A percentile compares a stretch with the other conserved stretches of the same genome.
phyloP scores from a whole-genome alignment of 2,797 vertebrate genomes.

The Lateolabrax maculatus region DNA sequence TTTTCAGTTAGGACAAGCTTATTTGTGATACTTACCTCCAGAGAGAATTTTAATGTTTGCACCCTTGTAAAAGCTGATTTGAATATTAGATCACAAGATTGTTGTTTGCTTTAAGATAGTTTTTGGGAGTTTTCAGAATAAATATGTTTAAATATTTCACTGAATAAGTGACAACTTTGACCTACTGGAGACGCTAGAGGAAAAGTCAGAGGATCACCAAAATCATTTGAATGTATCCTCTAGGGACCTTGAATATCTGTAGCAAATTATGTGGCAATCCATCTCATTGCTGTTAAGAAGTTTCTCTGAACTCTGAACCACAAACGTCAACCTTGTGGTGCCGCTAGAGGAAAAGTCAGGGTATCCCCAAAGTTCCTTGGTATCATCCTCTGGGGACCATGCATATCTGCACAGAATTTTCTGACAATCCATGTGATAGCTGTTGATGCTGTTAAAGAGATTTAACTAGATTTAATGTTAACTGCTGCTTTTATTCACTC shows the following conservation, averaged over 20 bases:
- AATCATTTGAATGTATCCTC: neutral
- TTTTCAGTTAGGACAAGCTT: conserved; percentile 34
- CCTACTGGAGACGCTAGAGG: too few relatives aligned
- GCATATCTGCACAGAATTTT: neutral
- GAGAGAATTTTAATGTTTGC: conserved; percentile 2
- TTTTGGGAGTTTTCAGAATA: neutral
- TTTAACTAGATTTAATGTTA: neutral
- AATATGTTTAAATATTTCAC: too few relatives aligned
- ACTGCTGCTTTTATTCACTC: neutral
- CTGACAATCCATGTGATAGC: neutral
- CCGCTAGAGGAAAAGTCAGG: neutral
- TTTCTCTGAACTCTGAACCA: neutral
- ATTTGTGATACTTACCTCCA: neutral
- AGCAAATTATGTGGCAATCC: neutral
- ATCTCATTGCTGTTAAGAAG: neutral
- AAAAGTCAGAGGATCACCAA: neutral
- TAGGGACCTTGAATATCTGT: neutral
- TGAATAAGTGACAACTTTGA: too few relatives aligned
- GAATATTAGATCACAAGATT: conserved; percentile 7
- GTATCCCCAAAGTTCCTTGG: too few relatives aligned
- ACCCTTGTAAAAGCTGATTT: neutral
- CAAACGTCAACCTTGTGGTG: neutral
- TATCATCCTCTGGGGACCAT: neutral
- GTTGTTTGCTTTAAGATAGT: neutral
- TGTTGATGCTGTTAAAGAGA: neutral